phyloP scores from a whole-genome alignment of 2,797 vertebrate genomes.

The Gouania willdenowi region DNA sequence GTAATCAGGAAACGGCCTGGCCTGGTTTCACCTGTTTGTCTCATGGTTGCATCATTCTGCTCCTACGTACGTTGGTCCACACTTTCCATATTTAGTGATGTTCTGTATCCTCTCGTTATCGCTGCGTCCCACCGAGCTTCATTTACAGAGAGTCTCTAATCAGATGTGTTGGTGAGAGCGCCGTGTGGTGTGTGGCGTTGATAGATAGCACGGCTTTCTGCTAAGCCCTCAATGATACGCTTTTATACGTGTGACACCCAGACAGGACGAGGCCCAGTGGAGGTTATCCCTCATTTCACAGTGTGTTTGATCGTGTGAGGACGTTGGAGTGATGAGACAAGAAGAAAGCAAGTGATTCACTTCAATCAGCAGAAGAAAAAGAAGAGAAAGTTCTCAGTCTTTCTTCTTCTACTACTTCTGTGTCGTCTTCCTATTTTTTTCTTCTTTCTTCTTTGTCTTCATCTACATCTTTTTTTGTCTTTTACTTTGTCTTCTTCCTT shows the following conservation, averaged over 20 bases:
- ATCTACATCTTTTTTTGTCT: no score
- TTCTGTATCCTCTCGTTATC: conserved; percentile 44
- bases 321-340: no score
- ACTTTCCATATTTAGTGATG: conserved; percentile 48
- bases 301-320: conserved; percentile 9
- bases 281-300: conserved; percentile 24
- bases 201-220: conserved; percentile 64
- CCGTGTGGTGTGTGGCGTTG: conserved; percentile 63
- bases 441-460: no score
- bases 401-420: no score
- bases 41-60: neutral
- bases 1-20: no score
- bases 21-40: no score
- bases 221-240: conserved; percentile 72
- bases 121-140: conserved; percentile 52
- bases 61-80: no score
- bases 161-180: conserved; percentile 67
- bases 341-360: no score
- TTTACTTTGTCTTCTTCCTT: no score
- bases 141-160: conserved; percentile 61
- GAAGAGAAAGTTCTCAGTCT: no score
- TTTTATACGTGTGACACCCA: conserved; percentile 60
- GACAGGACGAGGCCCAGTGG: conserved; percentile 38
- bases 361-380: no score
- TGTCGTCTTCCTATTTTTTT: no score